phyloP scores from a whole-genome alignment of 2,113 vertebrate species.

The Uropsilus gracilis region DNA sequence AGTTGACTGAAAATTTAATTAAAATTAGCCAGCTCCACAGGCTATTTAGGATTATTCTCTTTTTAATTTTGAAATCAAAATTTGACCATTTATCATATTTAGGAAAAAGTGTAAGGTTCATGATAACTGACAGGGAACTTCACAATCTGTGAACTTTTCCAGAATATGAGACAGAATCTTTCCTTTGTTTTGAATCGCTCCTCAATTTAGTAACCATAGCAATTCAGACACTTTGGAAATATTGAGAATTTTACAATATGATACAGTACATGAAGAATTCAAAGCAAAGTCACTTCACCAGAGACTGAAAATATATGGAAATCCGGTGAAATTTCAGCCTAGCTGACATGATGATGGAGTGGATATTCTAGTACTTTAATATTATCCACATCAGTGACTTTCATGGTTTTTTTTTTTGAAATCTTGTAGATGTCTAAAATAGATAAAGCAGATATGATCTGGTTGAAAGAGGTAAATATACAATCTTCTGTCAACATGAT shows the following conservation, averaged over 20 bases:
- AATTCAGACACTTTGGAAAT: conserved; percentile 15
- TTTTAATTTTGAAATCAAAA: too few relatives aligned
- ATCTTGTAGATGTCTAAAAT: not conserved
- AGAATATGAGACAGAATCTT: conserved; percentile 45
- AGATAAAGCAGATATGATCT: not conserved
- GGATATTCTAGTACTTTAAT: not conserved
- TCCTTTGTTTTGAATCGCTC: conserved; percentile 37
- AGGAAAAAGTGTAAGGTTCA: conserved; percentile 71
- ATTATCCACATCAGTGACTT: not conserved
- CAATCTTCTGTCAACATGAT: not conserved
- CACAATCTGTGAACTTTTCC: conserved; percentile 29
- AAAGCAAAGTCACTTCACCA: conserved; percentile 8
- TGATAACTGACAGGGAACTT: conserved; percentile 71
- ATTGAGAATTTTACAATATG: conserved; percentile 16
- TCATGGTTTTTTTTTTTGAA: not conserved
- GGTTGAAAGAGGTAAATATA: not conserved
- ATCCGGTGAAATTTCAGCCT: not conserved
- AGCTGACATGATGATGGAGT: not conserved
- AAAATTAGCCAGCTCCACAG: conserved; percentile 12
- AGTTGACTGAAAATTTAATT: not conserved
- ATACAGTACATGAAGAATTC: not conserved
- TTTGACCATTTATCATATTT: conserved; percentile 11
- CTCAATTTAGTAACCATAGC: conserved; percentile 25
- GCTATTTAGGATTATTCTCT: not conserved
- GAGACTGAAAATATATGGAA: not conserved